Base-by-base conservation (phyloP, 1,140 invertebrate genomes). In the Caenorhabditis remanei region DNA sequence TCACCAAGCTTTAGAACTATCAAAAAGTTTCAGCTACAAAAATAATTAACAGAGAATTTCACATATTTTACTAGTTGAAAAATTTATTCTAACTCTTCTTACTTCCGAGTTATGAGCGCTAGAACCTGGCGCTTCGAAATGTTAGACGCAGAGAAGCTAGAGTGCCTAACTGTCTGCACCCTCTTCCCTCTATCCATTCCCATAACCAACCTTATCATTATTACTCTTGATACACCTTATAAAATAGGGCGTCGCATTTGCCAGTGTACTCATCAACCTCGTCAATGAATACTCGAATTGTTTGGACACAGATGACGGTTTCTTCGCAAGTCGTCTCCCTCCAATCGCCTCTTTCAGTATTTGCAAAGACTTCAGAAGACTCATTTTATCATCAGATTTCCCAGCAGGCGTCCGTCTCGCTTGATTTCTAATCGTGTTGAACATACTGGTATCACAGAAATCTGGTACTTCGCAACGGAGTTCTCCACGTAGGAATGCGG, bases 191-290 rank as follows among this genome's bases (percentile, higher is more conserved):
- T 32, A 32, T 32, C 32, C 32, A 32, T 32, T 32, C 32, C 32
- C 32, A 32, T 32, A 32, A 32, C 32, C 32, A 90, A 95, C 95
- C 94, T 98, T 98, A 75, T 97, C 95, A 82, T 95, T 95, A 93
- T 98, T 98, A 46, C 96, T 97, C 93, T 99, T 99, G 90, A 99
- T 98, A 93, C 97, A 98, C 67, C 97, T 94, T 88, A 99, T 97
- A 93, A 99, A 99, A 93, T 97, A 98, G 2, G 97, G 97, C 93
- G 97, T 97, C 0, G 97, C 96, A 92, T 97, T 96, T 92, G 97
- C 97, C 13, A 99, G 93, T 0, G 97, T 97, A 90, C 96, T 96
- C 96, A 98, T 98, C 16, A 98, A 93, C 53, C 96, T 95, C 85
- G 96, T 96, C 41, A 99, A 93, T 24, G 96, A 97, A 91, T 96